A percentile compares a stretch with the other conserved stretches of the same genome.
phyloP scores from a whole-genome alignment of 92 coral and sea anemone species.

The Phenganax subtilis region DNA sequence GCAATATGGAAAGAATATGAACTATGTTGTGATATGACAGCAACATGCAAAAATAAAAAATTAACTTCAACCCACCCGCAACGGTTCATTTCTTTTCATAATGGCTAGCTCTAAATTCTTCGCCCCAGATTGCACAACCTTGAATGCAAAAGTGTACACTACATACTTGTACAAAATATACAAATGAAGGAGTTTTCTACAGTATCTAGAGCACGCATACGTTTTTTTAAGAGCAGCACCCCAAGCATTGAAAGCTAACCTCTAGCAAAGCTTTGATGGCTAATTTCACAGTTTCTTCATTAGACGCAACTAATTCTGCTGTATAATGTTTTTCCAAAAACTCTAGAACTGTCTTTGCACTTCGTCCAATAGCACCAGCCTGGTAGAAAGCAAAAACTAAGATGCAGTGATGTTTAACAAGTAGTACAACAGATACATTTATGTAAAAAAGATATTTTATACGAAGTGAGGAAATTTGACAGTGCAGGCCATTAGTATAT shows the following conservation, averaged over 20 bases:
- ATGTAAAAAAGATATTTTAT: neutral
- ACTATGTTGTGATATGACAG: too few species aligned
- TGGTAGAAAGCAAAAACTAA: constrained; percentile 26
- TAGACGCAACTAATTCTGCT: constrained; percentile 83
- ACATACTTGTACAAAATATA: neutral
- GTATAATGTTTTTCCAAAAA: constrained; percentile 94
- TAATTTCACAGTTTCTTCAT: constrained; percentile 86
- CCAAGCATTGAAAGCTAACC: constrained; percentile 42
- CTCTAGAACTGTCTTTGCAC: constrained; percentile 97
- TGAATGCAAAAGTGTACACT: neutral
- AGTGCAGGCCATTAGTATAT: neutral
- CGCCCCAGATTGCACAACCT: constrained; percentile 99
- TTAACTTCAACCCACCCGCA: constrained; percentile 54
- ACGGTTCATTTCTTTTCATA: constrained; percentile 86
- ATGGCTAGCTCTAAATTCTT: constrained; percentile 92
- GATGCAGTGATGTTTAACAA: too few species aligned
- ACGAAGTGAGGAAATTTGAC: neutral
- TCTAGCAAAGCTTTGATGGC: constrained; percentile 92
- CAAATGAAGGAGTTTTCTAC: neutral
- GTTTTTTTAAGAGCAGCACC: neutral
- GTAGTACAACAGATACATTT: too few species aligned
- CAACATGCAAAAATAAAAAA: neutral
- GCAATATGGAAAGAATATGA: too few species aligned
- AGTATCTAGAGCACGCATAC: neutral
- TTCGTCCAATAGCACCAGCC: constrained; percentile 98